Evolutionary conservation across 1,140 invertebrate species (phyloP).

Genomic region (Euwallacea fornicatus): DNA sequence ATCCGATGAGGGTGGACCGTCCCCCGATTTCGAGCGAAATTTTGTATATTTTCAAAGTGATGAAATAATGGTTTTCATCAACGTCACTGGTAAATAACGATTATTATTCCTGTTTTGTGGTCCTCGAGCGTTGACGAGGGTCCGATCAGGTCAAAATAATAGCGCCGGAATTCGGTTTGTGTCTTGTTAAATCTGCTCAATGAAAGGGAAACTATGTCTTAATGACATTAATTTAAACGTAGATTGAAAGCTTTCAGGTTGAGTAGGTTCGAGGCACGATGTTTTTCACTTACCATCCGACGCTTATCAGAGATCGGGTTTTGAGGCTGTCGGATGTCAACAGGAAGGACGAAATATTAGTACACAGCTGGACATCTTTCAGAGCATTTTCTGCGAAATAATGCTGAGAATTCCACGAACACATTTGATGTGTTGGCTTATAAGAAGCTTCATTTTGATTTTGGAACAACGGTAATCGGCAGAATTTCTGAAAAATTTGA

Average conservation of each 20-base stretch:
- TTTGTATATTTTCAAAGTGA: background rate
- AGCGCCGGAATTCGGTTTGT: constrained; percentile 22
- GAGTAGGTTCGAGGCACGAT: background rate
- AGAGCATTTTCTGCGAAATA: too few species aligned
- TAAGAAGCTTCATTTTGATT: too few species aligned
- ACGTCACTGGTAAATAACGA: background rate
- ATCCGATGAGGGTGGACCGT: constrained; percentile 2
- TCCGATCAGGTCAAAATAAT: constrained; percentile 27
- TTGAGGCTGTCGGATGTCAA: too few species aligned
- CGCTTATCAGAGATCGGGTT: too few species aligned
- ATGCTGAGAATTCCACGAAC: too few species aligned
- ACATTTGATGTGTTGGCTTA: too few species aligned
- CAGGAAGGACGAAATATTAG: too few species aligned
- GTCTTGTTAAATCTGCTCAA: constrained; percentile 28
- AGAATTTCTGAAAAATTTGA: too few species aligned
- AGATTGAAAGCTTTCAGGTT: constrained; percentile 1
- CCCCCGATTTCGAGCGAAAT: background rate
- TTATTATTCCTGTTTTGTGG: constrained; percentile 21
- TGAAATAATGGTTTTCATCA: background rate
- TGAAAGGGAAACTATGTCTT: constrained; percentile 29
- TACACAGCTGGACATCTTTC: too few species aligned
- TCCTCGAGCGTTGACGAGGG: constrained; percentile 22
- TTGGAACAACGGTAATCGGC: too few species aligned
- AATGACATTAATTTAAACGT: constrained; percentile 17
- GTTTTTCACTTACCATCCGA: too few species aligned